Percentiles rank a stretch among this genome's conserved stretches.
These are phyloP conservation scores for Aphelinus certus DNA, from an alignment of 1,140 invertebrate species.

Conservation along the genomic window DNA sequence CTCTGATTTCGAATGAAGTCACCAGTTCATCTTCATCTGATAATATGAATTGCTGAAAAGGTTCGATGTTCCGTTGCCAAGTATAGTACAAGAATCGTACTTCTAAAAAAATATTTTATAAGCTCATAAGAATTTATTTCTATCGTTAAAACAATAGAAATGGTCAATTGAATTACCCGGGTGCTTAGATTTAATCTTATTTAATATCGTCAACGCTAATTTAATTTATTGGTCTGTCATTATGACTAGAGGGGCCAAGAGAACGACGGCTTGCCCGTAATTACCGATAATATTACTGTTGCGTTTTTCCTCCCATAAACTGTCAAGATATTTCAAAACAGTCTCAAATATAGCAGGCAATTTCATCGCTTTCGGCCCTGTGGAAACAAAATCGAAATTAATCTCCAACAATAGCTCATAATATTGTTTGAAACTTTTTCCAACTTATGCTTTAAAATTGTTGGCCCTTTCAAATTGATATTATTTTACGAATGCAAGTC, in stretches of 20 bases:
- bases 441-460: too few species aligned
- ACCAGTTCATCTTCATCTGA: constrained; percentile 50
- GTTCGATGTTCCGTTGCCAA: constrained; percentile 37
- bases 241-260: constrained; percentile 43
- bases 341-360: constrained; percentile 39
- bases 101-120: constrained; percentile 42
- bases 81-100: constrained; percentile 52
- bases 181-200: constrained; percentile 45
- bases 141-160: too few species aligned
- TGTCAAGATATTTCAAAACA: constrained; percentile 45
- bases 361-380: constrained; percentile 49
- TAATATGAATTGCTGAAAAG: constrained; percentile 45
- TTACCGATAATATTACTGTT: constrained; percentile 42
- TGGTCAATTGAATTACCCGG: constrained; percentile 42
- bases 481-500: too few species aligned
- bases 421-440: too few species aligned
- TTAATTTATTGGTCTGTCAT: constrained; percentile 39
- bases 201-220: constrained; percentile 38
- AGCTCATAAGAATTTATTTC: too few species aligned
- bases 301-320: constrained; percentile 43
- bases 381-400: neutral
- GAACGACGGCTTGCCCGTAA: constrained; percentile 49
- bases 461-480: too few species aligned
- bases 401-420: too few species aligned
- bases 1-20: constrained; percentile 40